Conservation (phyloP, 2,113 vertebrate genomes). For the Mesoclemmys tuberculata region DNA sequence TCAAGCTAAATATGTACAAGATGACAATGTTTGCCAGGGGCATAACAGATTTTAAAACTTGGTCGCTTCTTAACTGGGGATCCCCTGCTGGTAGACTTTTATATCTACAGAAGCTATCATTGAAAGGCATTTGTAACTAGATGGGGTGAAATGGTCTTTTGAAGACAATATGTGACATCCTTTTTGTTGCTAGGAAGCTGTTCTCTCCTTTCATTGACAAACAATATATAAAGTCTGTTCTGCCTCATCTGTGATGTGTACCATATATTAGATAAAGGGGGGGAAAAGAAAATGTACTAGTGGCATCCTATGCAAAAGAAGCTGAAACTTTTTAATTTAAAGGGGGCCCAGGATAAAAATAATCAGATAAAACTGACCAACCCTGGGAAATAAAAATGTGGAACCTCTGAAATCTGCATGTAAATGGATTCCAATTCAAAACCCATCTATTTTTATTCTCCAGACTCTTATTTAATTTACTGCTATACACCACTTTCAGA, state of each 20-base stretch:
- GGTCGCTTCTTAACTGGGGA: slow-evolving; percentile 17
- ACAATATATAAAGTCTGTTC: slow-evolving; percentile 36
- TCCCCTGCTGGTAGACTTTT: slow-evolving; percentile 33
- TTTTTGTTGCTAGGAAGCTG: slow-evolving; percentile 46
- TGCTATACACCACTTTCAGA: background rate
- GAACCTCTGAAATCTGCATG: rapidly evolving
- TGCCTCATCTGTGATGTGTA: slow-evolving; percentile 36
- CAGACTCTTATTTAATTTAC: background rate
- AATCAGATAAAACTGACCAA: background rate
- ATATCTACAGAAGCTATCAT: background rate
- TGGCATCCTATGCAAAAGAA: background rate
- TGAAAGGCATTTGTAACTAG: background rate
- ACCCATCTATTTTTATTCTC: background rate
- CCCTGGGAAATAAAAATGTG: background rate
- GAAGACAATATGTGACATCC: slow-evolving; percentile 22
- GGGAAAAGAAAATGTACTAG: slow-evolving; percentile 1
- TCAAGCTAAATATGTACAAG: slow-evolving; percentile 35
- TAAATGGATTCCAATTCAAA: rapidly evolving
- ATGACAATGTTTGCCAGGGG: slow-evolving; percentile 35
- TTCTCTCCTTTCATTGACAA: slow-evolving; percentile 37
- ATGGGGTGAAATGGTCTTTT: background rate
- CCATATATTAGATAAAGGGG: background rate
- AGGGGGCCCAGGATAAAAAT: background rate
- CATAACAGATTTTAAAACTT: background rate
- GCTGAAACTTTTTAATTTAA: background rate